Conservation (phyloP, 2,113 vertebrate genomes). For the Spizaetus ornatus region DNA sequence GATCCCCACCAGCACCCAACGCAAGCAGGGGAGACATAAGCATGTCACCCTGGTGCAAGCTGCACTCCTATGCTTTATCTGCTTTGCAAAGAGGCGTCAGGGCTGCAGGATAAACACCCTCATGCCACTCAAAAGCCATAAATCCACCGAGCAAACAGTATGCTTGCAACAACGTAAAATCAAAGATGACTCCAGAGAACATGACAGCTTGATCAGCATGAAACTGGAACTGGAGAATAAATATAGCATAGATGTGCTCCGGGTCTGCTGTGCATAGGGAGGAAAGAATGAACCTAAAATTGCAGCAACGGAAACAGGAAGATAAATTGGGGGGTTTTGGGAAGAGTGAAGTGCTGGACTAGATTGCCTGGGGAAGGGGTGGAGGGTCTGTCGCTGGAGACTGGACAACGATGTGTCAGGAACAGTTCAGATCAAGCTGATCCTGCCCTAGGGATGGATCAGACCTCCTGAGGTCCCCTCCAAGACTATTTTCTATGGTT, state of each 20-base stretch:
- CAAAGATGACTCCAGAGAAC: not conserved
- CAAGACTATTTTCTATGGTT: not conserved
- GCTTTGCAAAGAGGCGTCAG: not conserved
- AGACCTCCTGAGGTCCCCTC: not conserved
- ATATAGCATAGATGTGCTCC: not conserved
- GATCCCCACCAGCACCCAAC: not conserved
- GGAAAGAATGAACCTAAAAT: not conserved
- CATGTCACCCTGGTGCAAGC: not conserved
- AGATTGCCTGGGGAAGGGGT: not conserved
- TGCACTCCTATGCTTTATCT: not conserved
- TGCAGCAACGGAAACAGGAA: not conserved
- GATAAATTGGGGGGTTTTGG: not conserved
- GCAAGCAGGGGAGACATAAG: not conserved
- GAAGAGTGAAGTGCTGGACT: not conserved
- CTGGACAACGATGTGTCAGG: not conserved
- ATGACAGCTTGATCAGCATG: not conserved
- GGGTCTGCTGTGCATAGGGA: not conserved
- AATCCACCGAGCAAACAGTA: rapidly evolving
- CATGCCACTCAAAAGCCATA: not conserved
- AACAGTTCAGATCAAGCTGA: not conserved
- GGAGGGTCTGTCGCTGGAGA: not conserved
- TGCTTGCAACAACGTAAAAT: not conserved
- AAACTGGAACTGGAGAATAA: not conserved
- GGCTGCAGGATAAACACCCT: not conserved
- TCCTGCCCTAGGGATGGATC: not conserved